phyloP scores from a whole-genome alignment of 2,888 invertebrate species.

The Campopleginae sp. region DNA sequence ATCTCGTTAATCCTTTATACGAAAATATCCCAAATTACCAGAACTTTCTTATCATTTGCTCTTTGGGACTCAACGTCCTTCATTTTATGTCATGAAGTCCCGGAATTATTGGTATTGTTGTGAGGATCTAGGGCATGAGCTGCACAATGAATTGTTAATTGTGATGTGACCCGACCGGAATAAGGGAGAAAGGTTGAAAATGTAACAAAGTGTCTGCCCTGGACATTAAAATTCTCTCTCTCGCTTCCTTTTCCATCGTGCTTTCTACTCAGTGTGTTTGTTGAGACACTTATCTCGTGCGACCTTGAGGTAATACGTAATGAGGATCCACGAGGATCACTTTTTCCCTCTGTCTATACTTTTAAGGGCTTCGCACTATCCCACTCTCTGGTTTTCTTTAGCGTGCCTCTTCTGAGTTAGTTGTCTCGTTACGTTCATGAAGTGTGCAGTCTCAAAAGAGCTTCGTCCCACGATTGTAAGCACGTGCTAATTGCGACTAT shows the following conservation, averaged over 20 bases:
- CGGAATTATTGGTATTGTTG: background rate
- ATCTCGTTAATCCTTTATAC: too few relatives aligned
- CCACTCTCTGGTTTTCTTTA: conserved; percentile 21
- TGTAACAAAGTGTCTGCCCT: conserved; percentile 24
- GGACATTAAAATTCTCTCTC: conserved; percentile 35
- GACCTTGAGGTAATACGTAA: conserved; percentile 62
- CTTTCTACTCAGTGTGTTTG: conserved; percentile 18
- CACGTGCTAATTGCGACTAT: background rate
- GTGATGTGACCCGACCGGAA: background rate
- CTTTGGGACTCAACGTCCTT: background rate
- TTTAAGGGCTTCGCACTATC: conserved; percentile 9
- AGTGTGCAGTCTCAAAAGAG: conserved; percentile 6
- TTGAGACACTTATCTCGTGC: conserved; percentile 51
- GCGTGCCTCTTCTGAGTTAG: conserved; percentile 29
- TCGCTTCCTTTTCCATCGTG: conserved; percentile 14
- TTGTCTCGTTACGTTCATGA: conserved; percentile 29
- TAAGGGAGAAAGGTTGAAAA: conserved; percentile 13
- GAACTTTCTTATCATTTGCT: background rate
- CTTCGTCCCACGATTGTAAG: background rate
- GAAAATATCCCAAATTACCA: too few relatives aligned
- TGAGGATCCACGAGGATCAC: conserved; percentile 55
- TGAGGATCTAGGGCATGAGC: background rate
- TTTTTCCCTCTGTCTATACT: conserved; percentile 42
- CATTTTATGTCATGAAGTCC: background rate
- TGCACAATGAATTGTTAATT: conserved; percentile 40